Evolutionary conservation across 64 coral and sea anemone genomes (phyloP), one percentile per base, ranked within the genome.

Genomic region (Stylophora pistillata): DNA sequence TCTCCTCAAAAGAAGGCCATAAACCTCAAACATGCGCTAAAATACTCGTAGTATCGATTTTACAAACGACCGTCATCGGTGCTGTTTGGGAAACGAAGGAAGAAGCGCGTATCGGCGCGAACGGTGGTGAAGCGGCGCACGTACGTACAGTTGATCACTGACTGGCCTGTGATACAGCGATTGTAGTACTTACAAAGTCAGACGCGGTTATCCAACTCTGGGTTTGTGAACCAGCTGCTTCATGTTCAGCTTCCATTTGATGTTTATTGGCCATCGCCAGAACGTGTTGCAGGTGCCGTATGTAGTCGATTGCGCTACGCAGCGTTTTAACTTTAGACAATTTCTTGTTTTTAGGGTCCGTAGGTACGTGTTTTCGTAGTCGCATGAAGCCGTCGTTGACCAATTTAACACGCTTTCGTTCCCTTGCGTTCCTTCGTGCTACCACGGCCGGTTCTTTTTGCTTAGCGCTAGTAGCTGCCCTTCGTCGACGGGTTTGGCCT

Each of bases 321-420:
- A 99, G 75, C 15, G 96, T 99, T 87, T 99, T 99, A 68, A 99
- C 96, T 93, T 99, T 99, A 29, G 93, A 95, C 80, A 99, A 70
- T 95, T 99, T 99, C 87, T 99, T 99, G 78, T 99, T 99, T 79
- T 99, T 99, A 32, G 96, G 96, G 53, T 99, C 96, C 69, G 96
- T 99, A 18, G 96, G 96, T 33, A 99, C 96, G 74, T 99, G 96
- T 91, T 99, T 99, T 77, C 96, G 77, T 31, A 99, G 76, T 3
- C 96, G 87, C 76, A 92, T 91, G 82, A 99, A 99, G 34, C 96
- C 96, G 73, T 99, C 96, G 63, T 99, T 99, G 9, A 99, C 96
- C 23, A 99, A 87, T 89, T 99, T 99, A 27, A 99, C 96, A 87
- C 96, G 81, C 60, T 95, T 92, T 86, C 96, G 47, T 54, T 99